A percentile compares a stretch with the other conserved stretches of the same genome.
These are phyloP conservation scores for chimpanzee (Pan troglodytes) DNA, from an alignment of 2,113 vertebrate genomes.

Conservation along the genomic window NHGRI_mPanTro3-v2.1_pri NC_072398.2:211670001-211670500, in stretches of 20 bases:
- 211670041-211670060: background rate
- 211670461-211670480: background rate
- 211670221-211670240: conserved; percentile 12
- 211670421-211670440: background rate
- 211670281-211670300: conserved; percentile 35
- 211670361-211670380: background rate
- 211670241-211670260: background rate
- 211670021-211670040: background rate
- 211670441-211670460: background rate
- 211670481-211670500: rapidly evolving
- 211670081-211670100: background rate
- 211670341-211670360: conserved; percentile 31
- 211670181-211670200: conserved; percentile 17
- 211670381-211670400: background rate
- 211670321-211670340: background rate
- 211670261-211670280: conserved; percentile 27
- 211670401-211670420: conserved; percentile 44
- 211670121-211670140: background rate
- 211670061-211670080: background rate
- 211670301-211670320: background rate
- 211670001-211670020: too few species aligned
- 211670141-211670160: background rate
- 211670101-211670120: background rate
- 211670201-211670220: conserved; percentile 40
- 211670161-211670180: background rate